Conservation (phyloP, 2,797 vertebrate genomes). For the Enteromius mattozi region DNA sequence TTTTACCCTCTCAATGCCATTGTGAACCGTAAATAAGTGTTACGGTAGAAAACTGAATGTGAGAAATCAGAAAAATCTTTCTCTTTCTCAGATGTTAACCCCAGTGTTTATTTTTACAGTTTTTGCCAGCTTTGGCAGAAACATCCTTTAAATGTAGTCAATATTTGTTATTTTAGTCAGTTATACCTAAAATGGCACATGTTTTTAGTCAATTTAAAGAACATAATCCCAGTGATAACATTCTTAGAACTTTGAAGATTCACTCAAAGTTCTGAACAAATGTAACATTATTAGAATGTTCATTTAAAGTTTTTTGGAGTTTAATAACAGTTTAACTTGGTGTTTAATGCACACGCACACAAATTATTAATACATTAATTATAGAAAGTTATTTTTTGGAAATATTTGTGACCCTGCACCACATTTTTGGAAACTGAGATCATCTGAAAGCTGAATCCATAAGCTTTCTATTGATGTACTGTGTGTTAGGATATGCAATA, state of each 20-base stretch:
- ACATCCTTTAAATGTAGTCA: neutral
- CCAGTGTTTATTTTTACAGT: neutral
- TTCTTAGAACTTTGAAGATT: neutral
- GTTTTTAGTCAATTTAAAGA: neutral
- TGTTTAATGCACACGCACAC: neutral
- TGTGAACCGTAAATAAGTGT: neutral
- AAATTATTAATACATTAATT: neutral
- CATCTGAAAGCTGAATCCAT: no score
- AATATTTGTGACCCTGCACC: neutral
- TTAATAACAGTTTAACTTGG: neutral
- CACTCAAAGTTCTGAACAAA: neutral
- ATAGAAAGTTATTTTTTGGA: neutral
- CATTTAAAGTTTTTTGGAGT: neutral
- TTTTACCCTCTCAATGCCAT: slow-evolving; percentile 23
- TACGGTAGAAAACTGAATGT: neutral
- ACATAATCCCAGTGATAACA: neutral
- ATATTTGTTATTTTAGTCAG: neutral
- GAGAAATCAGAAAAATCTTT: neutral
- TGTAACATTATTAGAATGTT: neutral
- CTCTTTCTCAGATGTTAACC: neutral
- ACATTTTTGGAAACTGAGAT: no score
- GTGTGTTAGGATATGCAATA: no score
- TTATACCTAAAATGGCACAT: neutral
- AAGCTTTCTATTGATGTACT: no score
- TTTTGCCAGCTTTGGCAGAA: neutral